A percentile compares a stretch with the other conserved stretches of the same genome.
These are phyloP conservation scores for Antechinus flavipes DNA, from an alignment of 2,113 vertebrate genomes.

Conservation along the genomic window DNA sequence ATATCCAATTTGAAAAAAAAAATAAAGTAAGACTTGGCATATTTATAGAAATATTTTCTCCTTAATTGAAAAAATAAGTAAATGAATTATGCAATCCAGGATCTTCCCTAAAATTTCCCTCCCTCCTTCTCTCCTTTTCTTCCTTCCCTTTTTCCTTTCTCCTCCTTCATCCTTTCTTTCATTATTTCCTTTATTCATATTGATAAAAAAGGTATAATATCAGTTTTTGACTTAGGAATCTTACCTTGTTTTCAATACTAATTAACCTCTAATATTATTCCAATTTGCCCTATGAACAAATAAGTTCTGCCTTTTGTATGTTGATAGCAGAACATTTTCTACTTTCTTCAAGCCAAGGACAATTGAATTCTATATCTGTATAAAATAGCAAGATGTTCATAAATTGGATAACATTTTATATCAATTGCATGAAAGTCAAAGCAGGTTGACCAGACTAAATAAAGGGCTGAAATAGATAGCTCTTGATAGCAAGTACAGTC, in stretches of 20 bases:
- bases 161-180: not conserved
- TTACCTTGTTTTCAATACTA: not conserved
- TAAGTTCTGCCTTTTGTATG: not conserved
- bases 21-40: not conserved
- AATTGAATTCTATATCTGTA: not conserved
- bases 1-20: not conserved
- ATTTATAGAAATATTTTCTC: not conserved
- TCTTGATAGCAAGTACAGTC: not conserved
- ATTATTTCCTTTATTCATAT: not conserved
- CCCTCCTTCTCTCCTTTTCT: not conserved
- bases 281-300: not conserved
- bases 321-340: not conserved
- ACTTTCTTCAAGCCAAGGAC: not conserved
- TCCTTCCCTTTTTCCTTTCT: too few relatives aligned
- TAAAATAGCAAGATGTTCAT: not conserved
- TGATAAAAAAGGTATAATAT: not conserved
- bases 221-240: not conserved
- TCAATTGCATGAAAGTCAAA: constrained; percentile 31
- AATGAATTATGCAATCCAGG: not conserved
- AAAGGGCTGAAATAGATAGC: not conserved
- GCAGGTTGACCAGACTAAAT: not conserved
- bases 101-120: not conserved
- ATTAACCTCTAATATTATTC: not conserved
- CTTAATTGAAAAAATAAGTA: not conserved
- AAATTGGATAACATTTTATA: constrained; percentile 14